A percentile compares a stretch with the other conserved stretches of the same genome.
These are phyloP conservation scores for Pteronotus mesoamericanus DNA, from an alignment of 2,797 vertebrate species.

Conservation along the genomic window DNA sequence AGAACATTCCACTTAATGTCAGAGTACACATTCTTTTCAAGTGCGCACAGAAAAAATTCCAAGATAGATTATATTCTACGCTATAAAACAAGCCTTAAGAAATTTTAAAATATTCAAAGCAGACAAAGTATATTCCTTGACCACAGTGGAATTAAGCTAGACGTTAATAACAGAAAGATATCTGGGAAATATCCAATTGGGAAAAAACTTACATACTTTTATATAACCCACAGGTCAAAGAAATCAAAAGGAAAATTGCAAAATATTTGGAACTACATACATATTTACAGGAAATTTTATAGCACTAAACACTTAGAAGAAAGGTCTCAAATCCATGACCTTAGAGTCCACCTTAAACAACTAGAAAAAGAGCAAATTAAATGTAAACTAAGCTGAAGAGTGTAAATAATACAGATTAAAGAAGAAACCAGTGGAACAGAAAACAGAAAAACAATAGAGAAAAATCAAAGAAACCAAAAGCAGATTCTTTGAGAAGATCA, in stretches of 20 bases:
- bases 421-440: not conserved
- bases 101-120: not conserved
- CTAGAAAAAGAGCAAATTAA: not conserved
- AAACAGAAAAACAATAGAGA: constrained; percentile 3
- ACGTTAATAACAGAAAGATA: not conserved
- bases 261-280: not conserved
- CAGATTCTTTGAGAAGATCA: not conserved
- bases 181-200: not conserved
- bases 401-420: not conserved
- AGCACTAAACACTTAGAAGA: not conserved
- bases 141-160: constrained; percentile 10
- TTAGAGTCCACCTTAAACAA: not conserved
- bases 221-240: not conserved
- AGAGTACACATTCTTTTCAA: not conserved
- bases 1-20: not conserved
- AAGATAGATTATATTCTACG: not conserved
- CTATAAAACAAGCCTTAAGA: not conserved
- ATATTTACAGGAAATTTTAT: not conserved
- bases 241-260: constrained; percentile 3
- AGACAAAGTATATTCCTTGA: not conserved
- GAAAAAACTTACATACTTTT: not conserved
- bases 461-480: not conserved
- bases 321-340: not conserved
- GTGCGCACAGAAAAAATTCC: not conserved
- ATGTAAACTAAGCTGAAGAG: not conserved